phyloP scores from a whole-genome alignment of 2,113 vertebrate species.

The Nycticebus coucang region DNA sequence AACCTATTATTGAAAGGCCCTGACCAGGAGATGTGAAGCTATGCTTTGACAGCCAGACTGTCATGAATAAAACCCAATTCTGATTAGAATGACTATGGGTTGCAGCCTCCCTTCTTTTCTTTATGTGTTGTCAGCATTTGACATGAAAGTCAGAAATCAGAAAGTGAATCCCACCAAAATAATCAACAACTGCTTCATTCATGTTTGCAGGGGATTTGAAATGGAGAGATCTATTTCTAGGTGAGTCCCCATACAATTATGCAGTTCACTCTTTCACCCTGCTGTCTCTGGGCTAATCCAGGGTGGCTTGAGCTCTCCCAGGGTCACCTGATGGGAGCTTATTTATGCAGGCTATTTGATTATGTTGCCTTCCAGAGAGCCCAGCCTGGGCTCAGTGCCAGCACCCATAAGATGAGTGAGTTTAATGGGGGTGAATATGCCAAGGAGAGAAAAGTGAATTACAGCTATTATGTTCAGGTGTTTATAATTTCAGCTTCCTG shows the following conservation, averaged over 20 bases:
- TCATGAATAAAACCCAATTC: not conserved
- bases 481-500: conserved; percentile 2
- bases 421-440: conserved; percentile 1
- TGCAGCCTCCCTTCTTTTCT: not conserved
- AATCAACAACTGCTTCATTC: not conserved
- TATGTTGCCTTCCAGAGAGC: not conserved
- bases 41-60: not conserved
- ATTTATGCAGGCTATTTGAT: not conserved
- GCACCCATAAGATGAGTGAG: not conserved
- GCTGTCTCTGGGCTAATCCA: not conserved
- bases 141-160: not conserved
- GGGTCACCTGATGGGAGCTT: not conserved
- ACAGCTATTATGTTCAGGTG: not conserved
- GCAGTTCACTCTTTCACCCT: not conserved
- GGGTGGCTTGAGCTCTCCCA: not conserved
- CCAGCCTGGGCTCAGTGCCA: conserved; percentile 1
- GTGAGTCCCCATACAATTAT: not conserved
- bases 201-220: not conserved
- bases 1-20: not conserved
- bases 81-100: not conserved
- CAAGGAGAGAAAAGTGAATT: not conserved
- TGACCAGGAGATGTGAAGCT: not conserved
- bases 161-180: conserved; percentile 6
- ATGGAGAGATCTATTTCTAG: not conserved
- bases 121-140: not conserved